Percentiles rank a stretch among this genome's conserved stretches.
These are phyloP conservation scores for Zygothrica quintamaculata DNA, from an alignment of 2,888 invertebrate species.

Conservation along the genomic window DNA sequence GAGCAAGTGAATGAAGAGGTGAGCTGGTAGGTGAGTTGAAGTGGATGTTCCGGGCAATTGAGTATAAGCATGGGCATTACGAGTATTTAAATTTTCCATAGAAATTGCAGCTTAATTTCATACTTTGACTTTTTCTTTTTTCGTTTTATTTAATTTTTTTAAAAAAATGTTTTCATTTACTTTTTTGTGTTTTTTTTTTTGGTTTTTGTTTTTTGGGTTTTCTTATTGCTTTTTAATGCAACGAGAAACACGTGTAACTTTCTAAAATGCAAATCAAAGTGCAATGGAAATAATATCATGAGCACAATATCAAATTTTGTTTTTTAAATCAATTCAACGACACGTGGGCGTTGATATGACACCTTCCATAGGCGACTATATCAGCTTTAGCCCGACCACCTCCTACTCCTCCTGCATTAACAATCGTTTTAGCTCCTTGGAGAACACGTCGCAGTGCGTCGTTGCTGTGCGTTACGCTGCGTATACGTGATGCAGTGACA, in stretches of 20 bases:
- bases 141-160: too few species aligned
- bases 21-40: neutral
- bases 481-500: slow-evolving; percentile 68
- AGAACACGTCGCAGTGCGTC: slow-evolving; percentile 35
- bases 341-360: slow-evolving; percentile 62
- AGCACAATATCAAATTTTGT: slow-evolving; percentile 67
- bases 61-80: slow-evolving; percentile 35
- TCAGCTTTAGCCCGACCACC: too few species aligned
- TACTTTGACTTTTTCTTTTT: slow-evolving; percentile 52
- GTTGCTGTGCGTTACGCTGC: slow-evolving; percentile 22
- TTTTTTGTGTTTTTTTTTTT: slow-evolving; percentile 37
- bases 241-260: slow-evolving; percentile 69
- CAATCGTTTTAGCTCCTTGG: slow-evolving; percentile 13
- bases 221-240: slow-evolving; percentile 55
- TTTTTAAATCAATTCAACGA: slow-evolving; percentile 40
- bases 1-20: neutral
- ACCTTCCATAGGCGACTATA: too few species aligned
- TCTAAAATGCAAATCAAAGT: slow-evolving; percentile 73
- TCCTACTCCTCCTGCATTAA: slow-evolving; percentile 23
- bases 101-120: slow-evolving; percentile 48
- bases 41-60: slow-evolving; percentile 5
- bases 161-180: too few species aligned
- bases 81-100: slow-evolving; percentile 19
- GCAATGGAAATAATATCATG: slow-evolving; percentile 69
- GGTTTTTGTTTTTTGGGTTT: slow-evolving; percentile 22